Evolutionary conservation across 2,113 vertebrate species (phyloP), one percentile per base, ranked within the genome.

Genomic region (Hypanus sabinus): DNA sequence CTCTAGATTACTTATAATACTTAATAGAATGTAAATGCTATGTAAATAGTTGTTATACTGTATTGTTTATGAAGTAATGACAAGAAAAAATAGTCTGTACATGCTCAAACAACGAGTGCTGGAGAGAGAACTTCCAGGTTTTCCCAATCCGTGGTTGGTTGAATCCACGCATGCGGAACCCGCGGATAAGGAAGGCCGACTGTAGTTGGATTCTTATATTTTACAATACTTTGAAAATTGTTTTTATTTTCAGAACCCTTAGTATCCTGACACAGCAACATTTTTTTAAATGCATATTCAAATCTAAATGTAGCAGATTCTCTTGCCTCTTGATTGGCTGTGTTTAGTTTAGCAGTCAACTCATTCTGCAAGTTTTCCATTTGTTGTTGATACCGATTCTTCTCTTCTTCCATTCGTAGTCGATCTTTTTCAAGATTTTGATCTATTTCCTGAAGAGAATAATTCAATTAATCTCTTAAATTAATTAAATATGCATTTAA

Each of bases 341-440:
- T 96, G 71, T 96, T 95, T 94, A 99, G 96, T 94, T 98, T 98
- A 0, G 96, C 95, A 94, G 97, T 98, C 94, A 99, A 96, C 94
- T 98, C 98, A 94, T 98, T 97, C 94, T 97, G 97, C 94, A 99
- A 94, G 94, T 96, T 97, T 94, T 99, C 98, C 94, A 99, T 95
- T 95, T 99, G 97, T 95, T 97, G 97, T 85, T 96, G 96, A 94
- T 99, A 97, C 38, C 97, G 96, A 94, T 94, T 97, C 96, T 98
- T 99, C 96, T 98, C 97, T 33, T 98, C 98, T 96, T 99, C 98
- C 96, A 99, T 96, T 33, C 96, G 97, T 70, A 96, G 95, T 76
- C 97, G 98, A 95, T 99, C 98, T 94, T 96, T 97, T 96, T 98
- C 97, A 96, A 98, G 98, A 95, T 98, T 98, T 96, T 99, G 98